Evolutionary conservation across 2,113 vertebrate species (phyloP).

Genomic region (Prionailurus bengalensis): DNA sequence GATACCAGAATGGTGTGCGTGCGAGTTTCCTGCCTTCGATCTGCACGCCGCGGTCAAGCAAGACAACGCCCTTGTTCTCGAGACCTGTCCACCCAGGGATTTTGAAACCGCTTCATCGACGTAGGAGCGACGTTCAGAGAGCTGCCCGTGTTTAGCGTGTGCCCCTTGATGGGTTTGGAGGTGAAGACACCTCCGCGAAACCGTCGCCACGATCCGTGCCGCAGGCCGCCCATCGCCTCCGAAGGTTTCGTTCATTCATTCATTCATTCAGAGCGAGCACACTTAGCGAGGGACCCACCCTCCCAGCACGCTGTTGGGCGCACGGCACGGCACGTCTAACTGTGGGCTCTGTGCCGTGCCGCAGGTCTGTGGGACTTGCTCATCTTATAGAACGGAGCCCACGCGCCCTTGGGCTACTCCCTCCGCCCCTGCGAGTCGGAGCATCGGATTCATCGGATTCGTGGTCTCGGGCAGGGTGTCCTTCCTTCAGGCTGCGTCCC

Average conservation of each 20-base stretch:
- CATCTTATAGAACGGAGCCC: neutral
- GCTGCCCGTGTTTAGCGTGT: too few species aligned
- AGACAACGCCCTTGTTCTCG: neutral
- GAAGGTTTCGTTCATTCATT: neutral
- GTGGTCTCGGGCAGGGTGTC: fast-evolving
- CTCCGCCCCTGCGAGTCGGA: neutral
- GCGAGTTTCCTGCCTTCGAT: neutral
- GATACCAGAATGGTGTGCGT: fast-evolving
- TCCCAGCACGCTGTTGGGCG: neutral
- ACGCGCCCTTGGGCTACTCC: fast-evolving
- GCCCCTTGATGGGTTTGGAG: neutral
- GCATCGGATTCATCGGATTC: fast-evolving
- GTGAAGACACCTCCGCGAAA: neutral
- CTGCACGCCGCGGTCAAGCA: fast-evolving
- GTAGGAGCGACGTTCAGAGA: neutral
- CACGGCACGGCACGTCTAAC: fast-evolving
- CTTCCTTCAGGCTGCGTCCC: neutral
- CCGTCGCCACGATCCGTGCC: too few species aligned
- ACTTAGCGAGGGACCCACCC: fast-evolving
- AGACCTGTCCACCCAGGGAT: fast-evolving
- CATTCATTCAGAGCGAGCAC: neutral
- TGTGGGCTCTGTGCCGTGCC: fast-evolving
- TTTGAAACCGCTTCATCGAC: neutral
- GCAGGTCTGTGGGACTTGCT: neutral
- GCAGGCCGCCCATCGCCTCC: neutral